A percentile compares a stretch with the other conserved stretches of the same genome.
These are phyloP conservation scores for Palythoa grandiflora DNA, from an alignment of 92 coral and sea anemone species.

Conservation along the genomic window DNA sequence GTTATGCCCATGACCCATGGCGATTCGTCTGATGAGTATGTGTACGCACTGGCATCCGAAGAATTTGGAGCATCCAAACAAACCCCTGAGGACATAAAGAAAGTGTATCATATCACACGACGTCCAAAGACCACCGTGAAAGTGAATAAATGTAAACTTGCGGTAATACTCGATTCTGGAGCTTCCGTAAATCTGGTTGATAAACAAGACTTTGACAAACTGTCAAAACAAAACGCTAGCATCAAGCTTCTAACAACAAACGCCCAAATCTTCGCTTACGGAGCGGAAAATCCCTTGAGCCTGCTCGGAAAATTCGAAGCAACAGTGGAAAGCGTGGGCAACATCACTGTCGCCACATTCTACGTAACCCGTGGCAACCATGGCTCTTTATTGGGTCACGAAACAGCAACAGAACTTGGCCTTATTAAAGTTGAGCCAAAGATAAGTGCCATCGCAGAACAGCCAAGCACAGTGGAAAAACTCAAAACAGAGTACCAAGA, in stretches of 20 bases:
- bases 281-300: constrained; percentile 25
- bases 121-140: neutral
- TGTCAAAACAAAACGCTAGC: constrained; percentile 11
- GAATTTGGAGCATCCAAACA: neutral
- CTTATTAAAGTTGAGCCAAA: constrained; percentile 1
- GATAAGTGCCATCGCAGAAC: neutral
- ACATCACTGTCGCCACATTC: constrained; percentile 21
- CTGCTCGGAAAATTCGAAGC: constrained; percentile 46
- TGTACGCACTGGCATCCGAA: constrained; percentile 10
- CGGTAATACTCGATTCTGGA: constrained; percentile 50
- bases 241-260: constrained; percentile 31
- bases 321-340: neutral
- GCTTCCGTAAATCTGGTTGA: constrained; percentile 50
- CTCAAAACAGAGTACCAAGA: constrained; percentile 27
- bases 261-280: constrained; percentile 42
- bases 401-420: constrained; percentile 32
- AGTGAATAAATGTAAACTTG: constrained; percentile 17
- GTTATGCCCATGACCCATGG: neutral
- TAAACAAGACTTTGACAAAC: constrained; percentile 1
- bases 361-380: constrained; percentile 39
- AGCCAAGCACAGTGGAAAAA: neutral
- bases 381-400: constrained; percentile 52
- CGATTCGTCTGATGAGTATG: neutral
- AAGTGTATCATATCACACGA: neutral
- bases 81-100: neutral